phyloP scores from a whole-genome alignment of 2,888 invertebrate genomes.

The Stenchaetothrips biformis region DNA sequence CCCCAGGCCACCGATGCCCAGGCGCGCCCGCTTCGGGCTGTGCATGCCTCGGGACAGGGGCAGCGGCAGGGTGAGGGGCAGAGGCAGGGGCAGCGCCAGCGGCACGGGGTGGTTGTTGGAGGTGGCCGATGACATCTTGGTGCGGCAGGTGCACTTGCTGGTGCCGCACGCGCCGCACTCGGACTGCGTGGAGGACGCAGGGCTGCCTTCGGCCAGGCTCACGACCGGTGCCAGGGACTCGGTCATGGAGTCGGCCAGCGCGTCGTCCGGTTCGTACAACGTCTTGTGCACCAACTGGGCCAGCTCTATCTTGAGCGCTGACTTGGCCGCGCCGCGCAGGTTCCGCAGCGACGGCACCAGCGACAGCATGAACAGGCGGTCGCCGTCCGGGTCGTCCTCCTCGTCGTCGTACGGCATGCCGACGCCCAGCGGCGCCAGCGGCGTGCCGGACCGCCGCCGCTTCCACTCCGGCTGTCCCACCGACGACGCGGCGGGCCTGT shows the following conservation, averaged over 20 bases:
- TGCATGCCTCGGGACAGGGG: not conserved
- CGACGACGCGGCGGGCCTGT: not conserved
- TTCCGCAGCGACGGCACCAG: constrained; percentile 43
- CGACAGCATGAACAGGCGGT: constrained; percentile 45
- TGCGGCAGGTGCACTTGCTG: constrained; percentile 16
- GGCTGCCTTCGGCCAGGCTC: constrained; percentile 13
- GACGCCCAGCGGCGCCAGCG: constrained; percentile 40
- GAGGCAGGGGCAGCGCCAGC: not conserved
- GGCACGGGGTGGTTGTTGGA: not conserved
- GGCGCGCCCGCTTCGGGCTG: constrained; percentile 16
- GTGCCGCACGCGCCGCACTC: constrained; percentile 13
- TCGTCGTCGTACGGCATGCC: constrained; percentile 42
- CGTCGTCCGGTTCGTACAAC: constrained; percentile 4
- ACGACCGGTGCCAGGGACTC: constrained; percentile 13
- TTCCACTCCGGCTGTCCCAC: constrained; percentile 34
- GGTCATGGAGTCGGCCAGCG: constrained; percentile 20
- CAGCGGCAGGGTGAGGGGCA: not conserved
- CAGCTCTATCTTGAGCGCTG: constrained; percentile 42
- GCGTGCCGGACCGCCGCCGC: constrained; percentile 2
- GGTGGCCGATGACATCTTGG: not conserved
- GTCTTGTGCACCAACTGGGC: constrained; percentile 16
- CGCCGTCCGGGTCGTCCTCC: constrained; percentile 44
- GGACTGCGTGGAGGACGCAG: constrained; percentile 6
- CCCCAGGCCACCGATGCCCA: not conserved
- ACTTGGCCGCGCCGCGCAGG: constrained; percentile 44